Evolutionary conservation across 2,888 invertebrate genomes (phyloP), one percentile per base, ranked within the genome.

Genomic region (Ennomos quercinarius): DNA sequence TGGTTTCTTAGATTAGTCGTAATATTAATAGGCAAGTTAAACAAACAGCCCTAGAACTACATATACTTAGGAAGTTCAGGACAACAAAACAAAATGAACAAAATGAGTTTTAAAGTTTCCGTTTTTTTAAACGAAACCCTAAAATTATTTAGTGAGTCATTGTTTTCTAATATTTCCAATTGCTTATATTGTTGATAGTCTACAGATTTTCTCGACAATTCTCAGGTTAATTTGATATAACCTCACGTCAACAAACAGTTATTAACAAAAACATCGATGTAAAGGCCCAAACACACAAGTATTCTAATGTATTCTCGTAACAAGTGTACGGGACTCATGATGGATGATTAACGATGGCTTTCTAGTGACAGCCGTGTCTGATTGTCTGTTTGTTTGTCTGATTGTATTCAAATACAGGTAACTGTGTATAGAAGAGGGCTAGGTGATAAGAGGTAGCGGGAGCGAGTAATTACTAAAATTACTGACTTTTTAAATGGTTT

Each of bases 271-370:
- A 47, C 63, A 54, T 57, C 42, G 3, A 45, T 41, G 51, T 55
- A 55, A 55, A 46, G 49, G 34, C 34, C 39, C n/a, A 37, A 40
- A 41, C 17, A 51, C 50, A 34, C 45, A 17, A 4, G 12, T 43
- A 44, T 45, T 44, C 35, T 10, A 42, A 41, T 27, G 42, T 50
- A 42, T 57, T 57, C 36, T 57, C 46, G 45, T 42, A 57, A 53
- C 53, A 58, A 53, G 53, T 58, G 53, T 53, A 48, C 50, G 38
- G 46, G 51, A 37, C 42, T 42, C 41, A 57, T 83, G 84, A 82
- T 83, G 79, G 82, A 85, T 86, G 87, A 85, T 83, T 78, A 82
- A 84, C 70, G 84, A 83, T 81, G 64, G 74, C 66, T 65, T 64
- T 63, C 72, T 74, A 81, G 76, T 74, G 84, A 84, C 84, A 83